Evolutionary conservation across 2,113 vertebrate genomes (phyloP).

Genomic region (Sus scrofa): DNA sequence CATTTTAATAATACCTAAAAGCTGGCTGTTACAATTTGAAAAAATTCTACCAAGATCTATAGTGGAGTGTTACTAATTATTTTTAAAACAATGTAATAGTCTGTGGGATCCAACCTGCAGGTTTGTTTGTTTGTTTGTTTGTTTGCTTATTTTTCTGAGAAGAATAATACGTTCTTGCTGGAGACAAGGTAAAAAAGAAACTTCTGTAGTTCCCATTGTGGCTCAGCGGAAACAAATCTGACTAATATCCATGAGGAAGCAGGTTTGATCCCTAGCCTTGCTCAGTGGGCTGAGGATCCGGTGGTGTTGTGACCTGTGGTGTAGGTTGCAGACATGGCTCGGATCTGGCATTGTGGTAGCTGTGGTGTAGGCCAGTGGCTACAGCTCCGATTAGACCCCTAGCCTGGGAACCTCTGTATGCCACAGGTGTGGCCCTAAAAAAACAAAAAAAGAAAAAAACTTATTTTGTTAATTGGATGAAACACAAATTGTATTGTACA

Average conservation of each 20-base stretch:
- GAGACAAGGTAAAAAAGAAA: background rate
- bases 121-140: background rate
- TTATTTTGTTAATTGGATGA: background rate
- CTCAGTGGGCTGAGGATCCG: too few species aligned
- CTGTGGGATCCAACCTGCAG: background rate
- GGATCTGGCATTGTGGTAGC: too few species aligned
- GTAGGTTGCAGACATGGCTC: too few species aligned
- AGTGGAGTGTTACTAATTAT: background rate
- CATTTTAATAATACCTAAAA: slow-evolving; percentile 9
- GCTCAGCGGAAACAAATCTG: too few species aligned
- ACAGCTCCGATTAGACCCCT: too few species aligned
- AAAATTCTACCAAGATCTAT: background rate
- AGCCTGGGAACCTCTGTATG: too few species aligned
- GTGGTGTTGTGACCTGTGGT: too few species aligned
- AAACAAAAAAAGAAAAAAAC: background rate
- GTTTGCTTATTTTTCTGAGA: background rate
- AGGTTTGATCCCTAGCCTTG: too few species aligned
- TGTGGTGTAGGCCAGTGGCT: too few species aligned
- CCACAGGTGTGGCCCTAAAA: too few species aligned
- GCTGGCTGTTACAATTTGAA: background rate
- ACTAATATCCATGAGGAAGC: too few species aligned
- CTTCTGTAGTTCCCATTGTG: too few species aligned
- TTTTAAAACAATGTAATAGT: slow-evolving; percentile 1
- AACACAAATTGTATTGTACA: background rate
- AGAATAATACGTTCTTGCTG: background rate